These are phyloP conservation scores for Oreohelix idahoensis DNA, from an alignment of 1,140 invertebrate genomes.

Conservation along the genomic window DNA sequence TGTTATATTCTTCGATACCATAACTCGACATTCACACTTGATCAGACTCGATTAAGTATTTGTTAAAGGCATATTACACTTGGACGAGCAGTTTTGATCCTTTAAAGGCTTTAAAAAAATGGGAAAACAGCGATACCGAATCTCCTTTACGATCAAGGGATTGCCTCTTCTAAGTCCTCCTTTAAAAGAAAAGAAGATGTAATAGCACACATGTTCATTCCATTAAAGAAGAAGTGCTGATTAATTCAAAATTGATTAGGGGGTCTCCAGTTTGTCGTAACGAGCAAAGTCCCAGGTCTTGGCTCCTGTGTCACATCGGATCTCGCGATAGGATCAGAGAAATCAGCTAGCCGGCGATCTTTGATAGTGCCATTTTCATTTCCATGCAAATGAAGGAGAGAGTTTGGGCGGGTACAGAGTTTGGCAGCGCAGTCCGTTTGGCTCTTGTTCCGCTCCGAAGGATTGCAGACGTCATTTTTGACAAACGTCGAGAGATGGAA, in stretches of 20 bases:
- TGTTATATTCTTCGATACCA: background rate
- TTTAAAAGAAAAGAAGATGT: background rate
- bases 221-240: constrained; percentile 20
- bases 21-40: background rate
- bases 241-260: constrained; percentile 34
- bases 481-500: constrained; percentile 35
- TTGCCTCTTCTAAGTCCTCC: background rate
- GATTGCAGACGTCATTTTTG: constrained; percentile 35
- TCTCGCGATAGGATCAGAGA: constrained; percentile 17
- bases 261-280: constrained; percentile 7
- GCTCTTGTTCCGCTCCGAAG: constrained; percentile 11
- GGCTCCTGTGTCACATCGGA: constrained; percentile 24
- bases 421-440: background rate
- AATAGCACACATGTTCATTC: constrained; percentile 26
- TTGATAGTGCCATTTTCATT: constrained; percentile 39
- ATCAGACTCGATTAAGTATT: constrained; percentile 2
- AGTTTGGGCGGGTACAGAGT: background rate
- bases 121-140: background rate
- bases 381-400: constrained; percentile 34
- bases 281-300: constrained; percentile 1
- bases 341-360: constrained; percentile 17
- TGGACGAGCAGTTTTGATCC: background rate
- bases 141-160: background rate
- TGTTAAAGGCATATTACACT: background rate
- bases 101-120: background rate